Evolutionary conservation across 1,140 invertebrate species (phyloP).

Genomic region (Saccostrea echinata): DNA sequence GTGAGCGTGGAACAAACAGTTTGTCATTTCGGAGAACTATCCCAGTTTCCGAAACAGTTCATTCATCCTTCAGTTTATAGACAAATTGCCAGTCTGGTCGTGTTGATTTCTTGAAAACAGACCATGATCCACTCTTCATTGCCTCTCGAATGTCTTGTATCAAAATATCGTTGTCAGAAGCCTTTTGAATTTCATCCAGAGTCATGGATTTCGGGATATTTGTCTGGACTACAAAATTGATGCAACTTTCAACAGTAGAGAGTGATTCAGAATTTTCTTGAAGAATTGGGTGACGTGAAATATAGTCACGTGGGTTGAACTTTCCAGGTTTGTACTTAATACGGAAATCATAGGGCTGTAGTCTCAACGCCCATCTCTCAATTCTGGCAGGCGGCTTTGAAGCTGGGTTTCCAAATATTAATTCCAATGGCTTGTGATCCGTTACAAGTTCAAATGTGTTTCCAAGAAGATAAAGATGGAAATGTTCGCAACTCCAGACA

Average conservation of each 20-base stretch:
- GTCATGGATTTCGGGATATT: conserved; percentile 42
- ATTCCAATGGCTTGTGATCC: conserved; percentile 73
- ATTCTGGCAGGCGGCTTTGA: conserved; percentile 53
- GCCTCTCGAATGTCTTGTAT: background rate
- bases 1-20: conserved; percentile 8
- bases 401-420: conserved; percentile 41
- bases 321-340: conserved; percentile 52
- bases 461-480: conserved; percentile 77
- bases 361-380: conserved; percentile 56
- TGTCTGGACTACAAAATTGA: conserved; percentile 37
- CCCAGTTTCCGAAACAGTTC: background rate
- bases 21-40: conserved; percentile 39
- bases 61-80: background rate
- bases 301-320: conserved; percentile 46
- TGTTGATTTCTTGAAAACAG: background rate
- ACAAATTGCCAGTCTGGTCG: background rate
- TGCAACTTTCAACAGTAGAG: conserved; percentile 40
- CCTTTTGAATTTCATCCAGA: conserved; percentile 40
- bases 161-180: background rate
- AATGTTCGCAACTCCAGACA: conserved; percentile 78
- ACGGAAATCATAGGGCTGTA: conserved; percentile 54
- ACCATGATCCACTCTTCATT: background rate
- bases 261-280: background rate
- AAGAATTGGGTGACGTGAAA: conserved; percentile 42
- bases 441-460: conserved; percentile 72